phyloP scores from a whole-genome alignment of 2,888 invertebrate species.

The Aphidoletes aphidimyza region DNA sequence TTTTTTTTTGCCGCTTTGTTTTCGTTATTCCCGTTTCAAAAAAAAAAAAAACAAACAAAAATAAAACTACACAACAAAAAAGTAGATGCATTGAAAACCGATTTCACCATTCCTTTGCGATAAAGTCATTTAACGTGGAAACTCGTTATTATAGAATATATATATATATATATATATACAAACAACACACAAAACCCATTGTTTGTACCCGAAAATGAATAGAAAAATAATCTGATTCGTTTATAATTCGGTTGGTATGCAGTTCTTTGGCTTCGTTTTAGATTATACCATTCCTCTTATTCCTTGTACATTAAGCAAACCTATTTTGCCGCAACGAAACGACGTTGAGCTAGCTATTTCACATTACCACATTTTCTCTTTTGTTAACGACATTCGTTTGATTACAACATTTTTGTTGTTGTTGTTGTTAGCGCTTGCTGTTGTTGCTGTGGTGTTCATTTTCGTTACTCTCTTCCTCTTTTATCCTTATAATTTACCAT shows the following conservation, averaged over 20 bases:
- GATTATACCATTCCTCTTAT: not conserved
- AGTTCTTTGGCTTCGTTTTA: constrained; percentile 29
- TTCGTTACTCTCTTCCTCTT: not conserved
- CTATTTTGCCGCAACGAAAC: not conserved
- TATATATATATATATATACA: too few species aligned
- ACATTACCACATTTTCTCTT: constrained; percentile 19
- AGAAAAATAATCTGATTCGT: constrained; percentile 17
- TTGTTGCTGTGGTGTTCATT: not conserved
- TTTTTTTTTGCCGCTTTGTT: not conserved
- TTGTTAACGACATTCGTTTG: constrained; percentile 50
- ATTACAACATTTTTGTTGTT: not conserved
- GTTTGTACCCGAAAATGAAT: not conserved
- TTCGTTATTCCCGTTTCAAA: not conserved
- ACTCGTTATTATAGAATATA: too few species aligned
- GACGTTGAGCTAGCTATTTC: constrained; percentile 22
- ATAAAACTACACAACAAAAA: too few species aligned
- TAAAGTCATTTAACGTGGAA: not conserved
- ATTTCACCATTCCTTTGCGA: constrained; percentile 3
- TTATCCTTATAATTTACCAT: not conserved
- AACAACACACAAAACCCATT: not conserved
- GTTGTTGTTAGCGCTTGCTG: not conserved
- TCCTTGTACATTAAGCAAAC: not conserved
- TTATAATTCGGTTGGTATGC: constrained; percentile 32
- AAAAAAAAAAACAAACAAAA: too few species aligned
- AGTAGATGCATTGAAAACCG: constrained; percentile 31